phyloP scores from a whole-genome alignment of 1,140 invertebrate species.

The Cyphomyrmex costatus region DNA sequence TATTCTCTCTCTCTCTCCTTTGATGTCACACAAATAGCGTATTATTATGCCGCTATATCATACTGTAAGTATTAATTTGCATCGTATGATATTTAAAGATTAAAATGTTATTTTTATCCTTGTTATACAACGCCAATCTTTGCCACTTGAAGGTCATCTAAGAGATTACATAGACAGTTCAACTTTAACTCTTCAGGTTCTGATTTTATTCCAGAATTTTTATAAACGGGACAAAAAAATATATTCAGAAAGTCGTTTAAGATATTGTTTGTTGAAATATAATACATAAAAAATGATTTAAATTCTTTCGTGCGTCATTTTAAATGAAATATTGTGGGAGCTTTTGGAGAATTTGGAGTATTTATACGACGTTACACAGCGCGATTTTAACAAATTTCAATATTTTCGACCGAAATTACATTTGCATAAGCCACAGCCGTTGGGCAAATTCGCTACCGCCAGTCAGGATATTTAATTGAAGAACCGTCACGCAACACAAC shows the following conservation, averaged over 20 bases:
- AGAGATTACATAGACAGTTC: constrained; percentile 6
- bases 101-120: constrained; percentile 13
- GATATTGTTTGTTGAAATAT: not conserved
- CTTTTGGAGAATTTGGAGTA: constrained; percentile 14
- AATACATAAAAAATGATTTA: not conserved
- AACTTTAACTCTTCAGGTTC: constrained; percentile 7
- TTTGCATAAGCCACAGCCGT: constrained; percentile 29
- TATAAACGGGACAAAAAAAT: not conserved
- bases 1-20: too few relatives aligned
- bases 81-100: not conserved
- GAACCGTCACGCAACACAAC: constrained; percentile 50
- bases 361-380: not conserved
- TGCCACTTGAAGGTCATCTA: not conserved
- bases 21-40: not conserved
- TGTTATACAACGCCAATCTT: not conserved
- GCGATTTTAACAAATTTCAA: not conserved
- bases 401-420: constrained; percentile 51
- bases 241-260: not conserved
- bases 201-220: not conserved
- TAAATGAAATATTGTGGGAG: not conserved
- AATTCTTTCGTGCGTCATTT: not conserved
- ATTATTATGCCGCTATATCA: not conserved
- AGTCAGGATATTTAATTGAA: constrained; percentile 68
- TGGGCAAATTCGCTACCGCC: constrained; percentile 44
- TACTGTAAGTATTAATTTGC: not conserved